phyloP scores from a whole-genome alignment of 2,797 vertebrate genomes.

The Enteromius mattozi region DNA sequence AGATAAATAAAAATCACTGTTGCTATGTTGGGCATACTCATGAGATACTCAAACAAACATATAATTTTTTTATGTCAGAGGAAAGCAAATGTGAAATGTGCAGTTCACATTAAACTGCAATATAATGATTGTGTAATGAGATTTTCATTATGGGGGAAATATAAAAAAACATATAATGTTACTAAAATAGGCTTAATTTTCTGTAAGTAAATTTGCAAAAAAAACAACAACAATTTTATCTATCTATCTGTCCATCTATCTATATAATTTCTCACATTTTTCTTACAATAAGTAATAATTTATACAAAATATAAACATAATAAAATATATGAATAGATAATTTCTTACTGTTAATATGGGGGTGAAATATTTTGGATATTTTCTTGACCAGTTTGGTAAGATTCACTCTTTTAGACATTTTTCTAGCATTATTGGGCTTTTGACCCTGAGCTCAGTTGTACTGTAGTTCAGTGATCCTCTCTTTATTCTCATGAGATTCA shows the following conservation, averaged over 20 bases:
- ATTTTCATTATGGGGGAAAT: too few species aligned
- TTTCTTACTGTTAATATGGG: neutral
- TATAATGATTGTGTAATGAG: too few species aligned
- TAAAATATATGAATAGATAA: neutral
- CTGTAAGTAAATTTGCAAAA: neutral
- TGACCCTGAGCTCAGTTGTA: constrained; percentile 24
- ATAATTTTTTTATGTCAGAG: neutral
- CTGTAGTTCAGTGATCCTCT: constrained; percentile 21
- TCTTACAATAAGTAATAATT: neutral
- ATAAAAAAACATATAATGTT: neutral
- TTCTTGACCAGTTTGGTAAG: neutral
- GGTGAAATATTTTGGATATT: neutral
- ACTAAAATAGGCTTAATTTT: neutral
- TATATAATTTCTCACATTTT: too few species aligned
- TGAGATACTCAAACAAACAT: neutral
- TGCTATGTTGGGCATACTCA: neutral
- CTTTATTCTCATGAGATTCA: neutral
- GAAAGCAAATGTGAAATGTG: neutral
- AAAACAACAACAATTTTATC: too few species aligned
- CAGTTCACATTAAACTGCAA: too few species aligned
- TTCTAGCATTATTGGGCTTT: neutral
- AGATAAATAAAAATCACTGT: neutral
- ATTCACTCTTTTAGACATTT: neutral
- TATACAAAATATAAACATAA: neutral
- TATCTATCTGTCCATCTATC: too few species aligned